Percentiles rank a stretch among this genome's conserved stretches.
Conservation (phyloP, 2,797 vertebrate genomes). For the Naso thynnoides region DNA sequence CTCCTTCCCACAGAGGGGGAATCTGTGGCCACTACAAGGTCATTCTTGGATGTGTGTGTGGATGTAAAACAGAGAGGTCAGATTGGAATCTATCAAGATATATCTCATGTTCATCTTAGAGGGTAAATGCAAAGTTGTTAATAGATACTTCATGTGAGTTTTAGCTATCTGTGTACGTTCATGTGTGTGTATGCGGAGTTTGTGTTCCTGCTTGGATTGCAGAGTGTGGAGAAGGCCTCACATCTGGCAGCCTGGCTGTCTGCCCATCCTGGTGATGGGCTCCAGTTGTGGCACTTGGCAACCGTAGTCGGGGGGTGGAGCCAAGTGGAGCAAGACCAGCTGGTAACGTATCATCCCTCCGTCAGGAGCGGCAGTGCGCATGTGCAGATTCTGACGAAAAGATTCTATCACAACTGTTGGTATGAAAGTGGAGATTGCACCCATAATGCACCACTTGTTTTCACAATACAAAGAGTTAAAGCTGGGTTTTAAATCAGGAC, state of each 20-base stretch:
- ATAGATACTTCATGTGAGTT: slow-evolving; percentile 17
- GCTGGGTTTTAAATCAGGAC: neutral
- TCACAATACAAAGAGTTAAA: neutral
- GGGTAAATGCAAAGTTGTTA: neutral
- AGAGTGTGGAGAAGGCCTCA: slow-evolving; percentile 61
- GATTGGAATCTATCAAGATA: slow-evolving; percentile 33
- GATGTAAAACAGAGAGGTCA: slow-evolving; percentile 58
- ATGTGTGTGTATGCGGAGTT: slow-evolving; percentile 41
- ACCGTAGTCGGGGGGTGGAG: slow-evolving; percentile 63
- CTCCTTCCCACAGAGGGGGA: slow-evolving; percentile 68
- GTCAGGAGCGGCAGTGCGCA: slow-evolving; percentile 50
- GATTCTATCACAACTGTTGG: slow-evolving; percentile 17
- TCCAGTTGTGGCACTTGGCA: slow-evolving; percentile 79
- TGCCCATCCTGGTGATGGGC: slow-evolving; percentile 69
- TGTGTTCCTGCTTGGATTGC: slow-evolving; percentile 63
- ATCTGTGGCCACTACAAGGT: slow-evolving; percentile 75
- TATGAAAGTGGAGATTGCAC: slow-evolving; percentile 2
- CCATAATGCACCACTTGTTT: slow-evolving; percentile 11
- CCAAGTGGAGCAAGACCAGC: slow-evolving; percentile 64
- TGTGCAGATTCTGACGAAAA: slow-evolving; percentile 41
- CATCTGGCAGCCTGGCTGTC: slow-evolving; percentile 79
- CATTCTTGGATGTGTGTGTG: slow-evolving; percentile 68
- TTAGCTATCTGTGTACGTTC: slow-evolving; percentile 16
- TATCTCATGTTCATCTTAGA: slow-evolving; percentile 39
- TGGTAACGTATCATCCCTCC: slow-evolving; percentile 64